Percentiles rank a stretch among this genome's conserved stretches.
Evolutionary conservation across 2,113 vertebrate genomes (phyloP).

Genomic region (Varanus salvator): DNA sequence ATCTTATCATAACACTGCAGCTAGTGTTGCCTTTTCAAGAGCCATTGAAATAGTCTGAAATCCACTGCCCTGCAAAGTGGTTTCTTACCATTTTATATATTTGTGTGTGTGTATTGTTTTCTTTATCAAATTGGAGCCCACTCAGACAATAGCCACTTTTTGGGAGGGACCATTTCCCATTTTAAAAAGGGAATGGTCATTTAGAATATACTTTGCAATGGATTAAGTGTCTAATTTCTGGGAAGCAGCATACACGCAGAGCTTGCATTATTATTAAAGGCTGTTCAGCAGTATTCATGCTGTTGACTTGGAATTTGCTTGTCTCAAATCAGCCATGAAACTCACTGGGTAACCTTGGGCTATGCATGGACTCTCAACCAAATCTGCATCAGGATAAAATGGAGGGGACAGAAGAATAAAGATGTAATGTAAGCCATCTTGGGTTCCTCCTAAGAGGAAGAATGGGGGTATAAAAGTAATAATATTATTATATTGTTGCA

Average conservation of each 20-base stretch:
- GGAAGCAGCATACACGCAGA: not conserved
- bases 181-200: not conserved
- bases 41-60: not conserved
- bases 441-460: no score
- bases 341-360: no score
- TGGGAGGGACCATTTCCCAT: conserved; percentile 24
- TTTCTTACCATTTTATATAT: conserved; percentile 13
- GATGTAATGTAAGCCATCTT: no score
- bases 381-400: no score
- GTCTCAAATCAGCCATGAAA: no score
- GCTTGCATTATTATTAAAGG: not conserved
- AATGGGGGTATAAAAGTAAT: no score
- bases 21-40: conserved; percentile 6
- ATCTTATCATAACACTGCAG: conserved; percentile 27
- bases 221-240: not conserved
- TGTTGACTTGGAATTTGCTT: not conserved
- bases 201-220: not conserved
- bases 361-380: no score
- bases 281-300: not conserved
- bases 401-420: no score
- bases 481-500: no score
- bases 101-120: conserved; percentile 12
- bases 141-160: not conserved
- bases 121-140: not conserved
- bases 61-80: not conserved